Base-by-base conservation (phyloP, 2,888 invertebrate genomes). In the Yponomeuta sedellus region DNA sequence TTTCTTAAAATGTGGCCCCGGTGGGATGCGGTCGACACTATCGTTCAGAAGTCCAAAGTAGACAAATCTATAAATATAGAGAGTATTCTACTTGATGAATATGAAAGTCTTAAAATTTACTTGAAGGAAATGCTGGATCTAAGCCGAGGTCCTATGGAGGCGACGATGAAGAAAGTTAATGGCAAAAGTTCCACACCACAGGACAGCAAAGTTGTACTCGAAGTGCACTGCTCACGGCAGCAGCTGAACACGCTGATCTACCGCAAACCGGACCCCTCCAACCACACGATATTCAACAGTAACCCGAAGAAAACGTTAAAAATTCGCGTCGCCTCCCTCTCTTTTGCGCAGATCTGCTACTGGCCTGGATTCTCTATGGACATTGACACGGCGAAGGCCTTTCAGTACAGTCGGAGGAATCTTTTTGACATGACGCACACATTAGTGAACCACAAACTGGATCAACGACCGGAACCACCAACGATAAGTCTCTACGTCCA, bases 1-100 rank as follows among this genome's bases (percentile, higher is more conserved):
- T 88, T 77, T 66, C 68, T 89, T 0, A 88, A 87, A 72, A 81
- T 83, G 63, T 89, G 89, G 89, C 87, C 89, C 0, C 77, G 81
- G 16, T 89, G 89, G 89, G 83, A 88, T 20, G 78, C 78, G 0
- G 78, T 89, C 19, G 86, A 88, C 58, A 69, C 70, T 1, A 69
- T 75, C 0, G 73, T 86, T 0, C 79, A 72, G 40, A 71, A 69
- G 0, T 68, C 81, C 0, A 82, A 81, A 62, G 70, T 73, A 0
- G 70, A 75, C 40, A 25, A 61, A 34, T 39, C 20, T 0, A 61
- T 61, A 11, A 71, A 74, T 0, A 71, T 85, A 0, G 69, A 75
- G 10, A 71, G 72, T 28, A 76, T 81, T 28, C 67, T 86, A 1
- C 71, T 81, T 25, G 39, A 70, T 66, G 81, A 85, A 66, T 86